phyloP scores from a whole-genome alignment of 2,797 vertebrate genomes.

The Pangasius krempfi region DNA sequence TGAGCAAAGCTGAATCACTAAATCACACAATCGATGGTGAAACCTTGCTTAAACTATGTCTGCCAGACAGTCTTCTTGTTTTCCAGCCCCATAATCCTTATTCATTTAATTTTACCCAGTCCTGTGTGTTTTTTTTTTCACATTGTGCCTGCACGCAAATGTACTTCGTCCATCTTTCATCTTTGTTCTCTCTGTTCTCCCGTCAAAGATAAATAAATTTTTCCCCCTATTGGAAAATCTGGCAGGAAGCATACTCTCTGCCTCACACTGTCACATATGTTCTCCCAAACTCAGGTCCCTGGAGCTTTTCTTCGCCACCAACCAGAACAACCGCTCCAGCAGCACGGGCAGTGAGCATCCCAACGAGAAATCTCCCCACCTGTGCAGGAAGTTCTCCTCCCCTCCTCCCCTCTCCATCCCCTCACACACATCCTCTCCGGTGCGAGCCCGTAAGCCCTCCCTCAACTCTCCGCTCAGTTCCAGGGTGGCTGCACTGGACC shows the following conservation, averaged over 20 bases:
- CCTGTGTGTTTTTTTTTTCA: background rate
- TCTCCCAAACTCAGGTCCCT: constrained; percentile 79
- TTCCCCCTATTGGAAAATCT: constrained; percentile 6
- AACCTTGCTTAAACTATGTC: background rate
- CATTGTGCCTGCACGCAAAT: constrained; percentile 10
- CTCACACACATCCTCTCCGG: constrained; percentile 89
- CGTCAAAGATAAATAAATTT: constrained; percentile 53
- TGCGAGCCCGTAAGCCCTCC: constrained; percentile 90
- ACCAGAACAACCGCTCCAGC: constrained; percentile 82
- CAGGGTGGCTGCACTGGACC: constrained; percentile 84
- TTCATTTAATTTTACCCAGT: background rate
- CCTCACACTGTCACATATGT: constrained; percentile 23
- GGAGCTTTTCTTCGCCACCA: constrained; percentile 95
- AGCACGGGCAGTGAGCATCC: constrained; percentile 75
- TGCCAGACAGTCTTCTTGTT: background rate
- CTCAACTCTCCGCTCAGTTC: constrained; percentile 88
- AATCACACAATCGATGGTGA: background rate
- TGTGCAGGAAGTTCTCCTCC: constrained; percentile 96
- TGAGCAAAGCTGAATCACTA: constrained; percentile 16
- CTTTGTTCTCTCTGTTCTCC: constrained; percentile 52
- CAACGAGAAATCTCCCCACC: constrained; percentile 89
- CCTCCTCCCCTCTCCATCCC: constrained; percentile 89
- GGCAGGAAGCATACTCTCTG: constrained; percentile 3
- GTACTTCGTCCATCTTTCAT: constrained; percentile 15
- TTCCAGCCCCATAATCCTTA: background rate